Evolutionary conservation across 2,888 invertebrate genomes (phyloP).

Genomic region (Zygothrica quintamaculata): DNA sequence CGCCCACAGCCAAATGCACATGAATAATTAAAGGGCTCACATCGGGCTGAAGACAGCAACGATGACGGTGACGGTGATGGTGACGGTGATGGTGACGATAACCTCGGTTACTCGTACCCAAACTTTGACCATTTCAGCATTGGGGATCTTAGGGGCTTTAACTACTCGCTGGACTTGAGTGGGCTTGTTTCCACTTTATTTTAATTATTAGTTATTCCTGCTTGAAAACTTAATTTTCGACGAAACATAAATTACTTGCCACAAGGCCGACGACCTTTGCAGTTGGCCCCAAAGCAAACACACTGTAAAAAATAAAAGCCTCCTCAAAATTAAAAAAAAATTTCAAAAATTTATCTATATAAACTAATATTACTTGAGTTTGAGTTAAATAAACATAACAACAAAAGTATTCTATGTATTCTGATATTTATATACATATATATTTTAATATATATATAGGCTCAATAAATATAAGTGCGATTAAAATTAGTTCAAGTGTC

Average conservation of each 20-base stretch:
- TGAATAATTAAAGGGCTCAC: conserved; percentile 61
- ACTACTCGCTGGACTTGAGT: conserved; percentile 10
- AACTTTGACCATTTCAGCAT: conserved; percentile 7
- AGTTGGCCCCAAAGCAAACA: background rate
- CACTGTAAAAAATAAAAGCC: conserved; percentile 8
- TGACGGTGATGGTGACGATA: conserved; percentile 14
- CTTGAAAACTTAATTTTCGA: conserved; percentile 32
- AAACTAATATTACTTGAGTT: no score
- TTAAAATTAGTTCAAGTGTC: conserved; percentile 13
- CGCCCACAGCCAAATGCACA: conserved; percentile 46
- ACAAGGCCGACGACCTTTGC: conserved; percentile 5
- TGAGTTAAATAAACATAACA: no score
- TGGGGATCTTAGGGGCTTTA: conserved; percentile 34
- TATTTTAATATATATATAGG: no score
- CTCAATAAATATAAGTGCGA: no score
- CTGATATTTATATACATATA: no score
- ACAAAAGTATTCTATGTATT: no score
- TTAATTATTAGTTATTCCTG: conserved; percentile 44
- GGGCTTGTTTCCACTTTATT: conserved; percentile 31
- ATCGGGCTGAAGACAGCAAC: conserved; percentile 29
- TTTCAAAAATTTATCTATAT: background rate
- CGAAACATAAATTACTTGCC: conserved; percentile 45
- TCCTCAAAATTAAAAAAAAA: no score
- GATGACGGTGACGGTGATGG: conserved; percentile 5
- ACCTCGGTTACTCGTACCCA: conserved; percentile 30